Base-by-base conservation (phyloP, 2,797 vertebrate species). In the Lagorchestes hirsutus region DNA sequence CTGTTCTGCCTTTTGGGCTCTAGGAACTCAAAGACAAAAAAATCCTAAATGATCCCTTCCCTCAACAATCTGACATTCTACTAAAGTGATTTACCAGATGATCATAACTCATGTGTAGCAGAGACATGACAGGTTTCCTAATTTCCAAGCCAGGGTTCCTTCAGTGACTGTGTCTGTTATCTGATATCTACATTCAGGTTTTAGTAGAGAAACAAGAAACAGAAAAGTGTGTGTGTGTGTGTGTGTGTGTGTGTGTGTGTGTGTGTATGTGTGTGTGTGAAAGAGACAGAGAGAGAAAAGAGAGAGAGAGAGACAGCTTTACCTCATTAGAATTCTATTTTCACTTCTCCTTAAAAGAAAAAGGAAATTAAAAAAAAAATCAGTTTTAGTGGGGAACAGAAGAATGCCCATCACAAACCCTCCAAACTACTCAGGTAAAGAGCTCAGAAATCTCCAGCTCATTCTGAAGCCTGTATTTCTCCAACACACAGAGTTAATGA, bases 311-410 rank as follows among this genome's bases (percentile, higher is more conserved):
- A 55, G 6, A 91, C 31, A 11, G 18, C 4, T 40, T 97, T 97
- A 98, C 96, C 95, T 97, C 94, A 93, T 92, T 87, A 97, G 91
- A 97, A 92, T 92, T 98, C 97, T 97, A 97, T 98, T 97, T 98
- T 97, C 96, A 97, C 93, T 96, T 98, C 93, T 96, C 92, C 93
- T 97, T 97, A 95, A 98, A 97, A 98, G 94, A 97, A 87, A 87
- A 96, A 97, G 97, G 54, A 91, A 98, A 97, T 96, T 58, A 11
- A 58, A 34, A 98, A 98, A 97, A 95, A 97, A 95, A 94, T 87
- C 91, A 46, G 14, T 82, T 96, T 62, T 93, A 91, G 93, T 91
- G 22, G 40, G 40, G 22, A 87, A 50, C 22, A 46, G 40, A 50
- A 94, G 87, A 55, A 90, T 91, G 95, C 96, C 92, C 59, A 94